phyloP scores from a whole-genome alignment of 2,113 vertebrate genomes.

The Noturus placidus region DNA sequence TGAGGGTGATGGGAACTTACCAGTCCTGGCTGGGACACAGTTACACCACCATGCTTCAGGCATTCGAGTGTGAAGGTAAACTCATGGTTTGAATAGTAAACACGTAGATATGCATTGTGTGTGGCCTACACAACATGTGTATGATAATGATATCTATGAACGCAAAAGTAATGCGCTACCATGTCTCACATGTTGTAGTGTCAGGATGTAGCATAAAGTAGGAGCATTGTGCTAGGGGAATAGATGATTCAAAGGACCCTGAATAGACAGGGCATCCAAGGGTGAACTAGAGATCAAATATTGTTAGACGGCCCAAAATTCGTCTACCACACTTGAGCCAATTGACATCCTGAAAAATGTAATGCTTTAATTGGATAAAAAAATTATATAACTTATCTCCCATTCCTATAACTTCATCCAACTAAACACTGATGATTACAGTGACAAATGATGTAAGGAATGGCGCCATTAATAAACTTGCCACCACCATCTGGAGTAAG shows the following conservation, averaged over 20 bases:
- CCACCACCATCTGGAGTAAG: not conserved
- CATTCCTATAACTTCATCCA: not conserved
- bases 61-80: conserved; percentile 79
- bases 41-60: conserved; percentile 73
- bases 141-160: no score
- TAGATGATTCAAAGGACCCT: no score
- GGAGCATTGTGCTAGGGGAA: no score
- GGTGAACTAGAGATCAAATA: no score
- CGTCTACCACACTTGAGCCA: not conserved
- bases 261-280: no score
- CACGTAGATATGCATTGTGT: no score
- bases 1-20: conserved; percentile 75
- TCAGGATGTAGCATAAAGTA: not conserved
- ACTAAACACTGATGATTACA: not conserved
- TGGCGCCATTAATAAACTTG: not conserved
- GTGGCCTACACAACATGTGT: not conserved
- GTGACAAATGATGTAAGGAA: not conserved
- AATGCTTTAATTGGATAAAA: no score
- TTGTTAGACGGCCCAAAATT: no score
- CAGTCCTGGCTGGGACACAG: conserved; percentile 74
- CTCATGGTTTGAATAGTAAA: not conserved
- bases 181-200: not conserved
- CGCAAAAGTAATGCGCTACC: not conserved
- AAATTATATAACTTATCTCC: not conserved
- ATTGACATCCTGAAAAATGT: no score